Evolutionary conservation across 1,140 invertebrate genomes (phyloP), one percentile per base, ranked within the genome.

Genomic region (Tetragonula clypearis): DNA sequence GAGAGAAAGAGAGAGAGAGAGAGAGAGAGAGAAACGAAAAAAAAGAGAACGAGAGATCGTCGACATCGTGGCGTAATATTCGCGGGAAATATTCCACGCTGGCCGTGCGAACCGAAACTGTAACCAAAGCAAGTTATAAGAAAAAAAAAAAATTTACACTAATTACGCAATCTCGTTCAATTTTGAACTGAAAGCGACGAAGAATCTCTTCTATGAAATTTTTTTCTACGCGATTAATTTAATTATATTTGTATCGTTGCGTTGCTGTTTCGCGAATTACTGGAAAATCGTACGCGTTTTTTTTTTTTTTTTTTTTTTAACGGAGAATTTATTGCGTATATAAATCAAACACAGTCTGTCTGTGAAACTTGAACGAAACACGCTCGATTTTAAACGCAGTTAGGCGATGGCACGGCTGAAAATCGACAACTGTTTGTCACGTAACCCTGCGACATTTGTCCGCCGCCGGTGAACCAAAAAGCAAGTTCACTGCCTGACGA

Each of bases 401-500:
- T 23, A 23, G 14, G 5, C 11, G 23, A 26, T 15, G 23, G 53
- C 30, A 15, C 15, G n/a, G 6, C 53, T 6, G 1, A 53, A 74
- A 73, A 82, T 35, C 69, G 41, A 74, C 35, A 56, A n/a, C 12
- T 35, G 69, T 30, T 75, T 30, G 26, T 35, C 71, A 35, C 26
- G 72, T 55, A 69, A 74, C 79, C 19, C 26, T 21, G 35, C 26
- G 5, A 41, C 82, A 41, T 79, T 88, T 88, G 74, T 87, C 79
- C 23, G 78, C 66, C 19, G 72, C 17, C 76, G 26, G 76, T 55
- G 86, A 76, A 84, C 21, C 81, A 65, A 88, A 79, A 84, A 55
- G 81, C 71, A 73, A 69, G 75, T 84, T 79, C 86, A 79, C 80
- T 14, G 86, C 21, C 86, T 79, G 76, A 80, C 87, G 79, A 76